Evolutionary conservation across 1,140 invertebrate genomes (phyloP), one percentile per base, ranked within the genome.

Genomic region (Palaemon carinicauda): DNA sequence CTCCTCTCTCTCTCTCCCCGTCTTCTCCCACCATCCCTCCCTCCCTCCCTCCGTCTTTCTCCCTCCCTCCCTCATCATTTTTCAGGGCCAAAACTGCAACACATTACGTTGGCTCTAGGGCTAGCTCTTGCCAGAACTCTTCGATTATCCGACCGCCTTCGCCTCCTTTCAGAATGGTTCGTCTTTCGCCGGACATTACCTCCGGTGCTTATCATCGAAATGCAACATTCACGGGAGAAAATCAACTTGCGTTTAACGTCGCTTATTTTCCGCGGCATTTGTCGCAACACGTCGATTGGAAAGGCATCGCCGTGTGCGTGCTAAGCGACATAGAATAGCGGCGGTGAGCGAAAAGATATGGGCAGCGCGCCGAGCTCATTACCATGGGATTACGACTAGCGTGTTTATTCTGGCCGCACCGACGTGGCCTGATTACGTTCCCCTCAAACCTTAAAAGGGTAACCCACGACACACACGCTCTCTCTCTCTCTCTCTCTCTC

Each of bases 71-170:
- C 82, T 84, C 82, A 60, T 84, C 73, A 77, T 78, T 84, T 84
- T 84, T 84, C n/a, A 56, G 41, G 82, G 82, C 73, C 73, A 77
- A 65, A 78, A 84, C 82, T 84, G 82, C 82, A 85, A 79, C 83
- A 85, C 83, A 85, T 85, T 85, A 85, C 74, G 75, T 24, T n/a
- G 75, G 71, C 81, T 82, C 69, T 74, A 31, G 81, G 50, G 80
- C 33, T 14, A 31, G 60, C 24, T 69, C 7, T 69, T 24, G 65
- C 65, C 65, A 69, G 65, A 69, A 31, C 65, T 69, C 29, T 41
- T 41, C 41, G 41, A 41, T 41, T 41, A 41, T 52, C 78, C 78
- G 56, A 5, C 15, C 24, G 53, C 52, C 56, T 80, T 80, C 78
- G 51, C 56, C 53, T 27, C 78, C 53, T 80, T 56, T 53, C 78